phyloP scores from a whole-genome alignment of 2,113 vertebrate species.

The Echinops telfairi region DNA sequence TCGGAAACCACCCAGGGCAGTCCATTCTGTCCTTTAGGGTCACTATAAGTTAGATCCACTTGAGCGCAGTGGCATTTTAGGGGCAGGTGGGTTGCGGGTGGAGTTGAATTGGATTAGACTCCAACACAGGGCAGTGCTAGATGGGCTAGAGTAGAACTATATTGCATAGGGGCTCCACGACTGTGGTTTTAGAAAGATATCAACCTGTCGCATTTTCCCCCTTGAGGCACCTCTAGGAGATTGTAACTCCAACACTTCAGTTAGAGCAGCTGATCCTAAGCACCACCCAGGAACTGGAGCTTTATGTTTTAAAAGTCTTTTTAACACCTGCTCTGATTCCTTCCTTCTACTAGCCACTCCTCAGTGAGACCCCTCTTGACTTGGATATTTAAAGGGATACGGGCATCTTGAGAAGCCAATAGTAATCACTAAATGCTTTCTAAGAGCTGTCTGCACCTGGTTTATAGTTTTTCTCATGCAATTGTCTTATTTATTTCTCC shows the following conservation, averaged over 20 bases:
- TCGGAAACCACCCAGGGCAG: no score
- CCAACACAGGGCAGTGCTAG: no score
- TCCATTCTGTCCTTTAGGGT: no score
- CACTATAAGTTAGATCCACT: no score
- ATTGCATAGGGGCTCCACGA: neutral
- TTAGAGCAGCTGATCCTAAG: neutral
- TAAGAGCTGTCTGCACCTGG: neutral
- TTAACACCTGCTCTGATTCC: neutral
- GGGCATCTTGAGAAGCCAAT: neutral
- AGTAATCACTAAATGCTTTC: neutral
- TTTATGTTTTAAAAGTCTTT: neutral
- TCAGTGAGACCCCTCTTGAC: neutral
- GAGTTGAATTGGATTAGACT: neutral
- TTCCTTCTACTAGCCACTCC: neutral
- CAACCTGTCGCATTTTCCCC: neutral
- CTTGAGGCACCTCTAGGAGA: no score
- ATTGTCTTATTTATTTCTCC: neutral
- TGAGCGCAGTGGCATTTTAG: no score
- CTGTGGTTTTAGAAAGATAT: neutral
- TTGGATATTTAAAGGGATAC: neutral
- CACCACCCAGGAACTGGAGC: neutral
- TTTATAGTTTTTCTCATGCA: neutral
- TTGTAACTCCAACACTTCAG: neutral
- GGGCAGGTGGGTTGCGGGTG: no score
- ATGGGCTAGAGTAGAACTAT: neutral